Conservation (phyloP, 2,797 vertebrate species). For the Cyclopterus lumpus region DNA sequence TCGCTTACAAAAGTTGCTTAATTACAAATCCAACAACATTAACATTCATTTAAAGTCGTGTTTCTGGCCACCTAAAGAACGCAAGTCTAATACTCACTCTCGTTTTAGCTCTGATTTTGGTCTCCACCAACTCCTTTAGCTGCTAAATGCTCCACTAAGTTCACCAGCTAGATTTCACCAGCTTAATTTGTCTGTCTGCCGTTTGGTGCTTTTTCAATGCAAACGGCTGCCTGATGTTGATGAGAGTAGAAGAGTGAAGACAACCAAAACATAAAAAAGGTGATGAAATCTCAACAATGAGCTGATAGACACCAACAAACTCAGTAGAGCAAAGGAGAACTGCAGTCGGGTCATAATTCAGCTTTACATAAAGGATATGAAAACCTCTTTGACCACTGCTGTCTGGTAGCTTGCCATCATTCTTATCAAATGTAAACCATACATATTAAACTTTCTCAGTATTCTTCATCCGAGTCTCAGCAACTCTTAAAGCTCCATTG, state of each 20-base stretch:
- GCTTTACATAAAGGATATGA: conserved; percentile 4
- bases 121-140: background rate
- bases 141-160: background rate
- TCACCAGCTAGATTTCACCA: background rate
- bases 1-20: background rate
- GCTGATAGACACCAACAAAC: conserved; percentile 13
- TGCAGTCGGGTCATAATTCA: conserved; percentile 21
- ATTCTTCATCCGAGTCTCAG: background rate
- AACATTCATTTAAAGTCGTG: background rate
- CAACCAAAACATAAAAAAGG: conserved; percentile 1
- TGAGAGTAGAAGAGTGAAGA: conserved; percentile 8
- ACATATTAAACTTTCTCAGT: background rate
- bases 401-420: background rate
- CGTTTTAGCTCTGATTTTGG: background rate
- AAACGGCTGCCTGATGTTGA: background rate
- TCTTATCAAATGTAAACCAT: background rate
- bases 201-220: background rate
- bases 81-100: no score
- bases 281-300: background rate
- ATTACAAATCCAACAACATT: background rate
- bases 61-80: background rate
- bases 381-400: background rate
- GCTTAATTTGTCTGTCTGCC: background rate
- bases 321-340: background rate
- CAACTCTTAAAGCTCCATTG: conserved; percentile 11